Base-by-base conservation (phyloP, 2,797 vertebrate species). In the Oophaga sylvatica region DNA sequence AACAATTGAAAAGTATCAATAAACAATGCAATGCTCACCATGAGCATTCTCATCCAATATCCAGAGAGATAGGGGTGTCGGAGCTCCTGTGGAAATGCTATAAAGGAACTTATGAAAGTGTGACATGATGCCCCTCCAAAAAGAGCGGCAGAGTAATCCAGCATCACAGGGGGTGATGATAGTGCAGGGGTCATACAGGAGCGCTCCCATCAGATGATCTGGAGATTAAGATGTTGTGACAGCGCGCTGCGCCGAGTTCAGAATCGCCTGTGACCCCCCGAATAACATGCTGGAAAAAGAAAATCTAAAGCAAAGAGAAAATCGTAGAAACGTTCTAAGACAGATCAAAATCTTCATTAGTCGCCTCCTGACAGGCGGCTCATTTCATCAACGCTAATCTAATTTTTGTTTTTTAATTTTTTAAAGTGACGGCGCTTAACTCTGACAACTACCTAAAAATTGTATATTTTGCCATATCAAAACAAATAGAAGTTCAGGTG, bases 391-490 rank as follows among this genome's bases (percentile, higher is more conserved):
- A 90, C 91, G 90, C 35, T 90, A 92, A 87, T 75, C 89, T 93
- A 92, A 92, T 93, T 89, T 90, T 90, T 89, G 89, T 90, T 90
- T 87, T 89, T 90, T 90, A 87, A 94, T 93, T 89, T 91, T 88
- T 91, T 92, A 87, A 93, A 92, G 75, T 53, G 94, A 93, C 89
- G 92, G 86, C 87, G 85, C 90, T 90, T 92, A 83, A 85, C 67
- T 93, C 91, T 73, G 19, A 87, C 91, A 87, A 80, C 84, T 90
- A 89, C 90, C 93, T 92, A 90, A 94, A 89, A 92, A 92, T 92
- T 93, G 93, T 91, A 93, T 90, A 94, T n/a, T 93, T 93, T 90
- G 92, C 91, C 90, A 87, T 90, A 89, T 92, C 93, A 93, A 91
- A 91, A 91, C 87, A 92, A 94, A 92, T 3, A 91, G 41, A 89